Conservation (phyloP, 2,888 invertebrate species). For the Syrphus vitripennis region DNA sequence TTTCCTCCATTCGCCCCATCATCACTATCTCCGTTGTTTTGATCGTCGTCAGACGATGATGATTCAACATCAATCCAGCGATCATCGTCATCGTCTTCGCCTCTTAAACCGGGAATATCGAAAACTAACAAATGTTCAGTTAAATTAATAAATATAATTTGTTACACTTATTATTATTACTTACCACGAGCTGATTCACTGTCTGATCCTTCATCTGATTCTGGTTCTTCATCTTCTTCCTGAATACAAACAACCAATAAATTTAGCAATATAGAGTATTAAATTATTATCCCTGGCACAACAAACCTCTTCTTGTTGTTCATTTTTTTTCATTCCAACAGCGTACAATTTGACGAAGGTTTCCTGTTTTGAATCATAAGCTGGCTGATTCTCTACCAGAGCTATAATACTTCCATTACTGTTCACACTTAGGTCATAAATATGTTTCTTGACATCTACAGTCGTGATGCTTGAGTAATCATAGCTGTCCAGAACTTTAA, state of each 20-base stretch:
- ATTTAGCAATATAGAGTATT: neutral
- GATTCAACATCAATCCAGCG: constrained; percentile 72
- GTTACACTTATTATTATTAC: neutral
- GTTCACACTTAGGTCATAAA: constrained; percentile 92
- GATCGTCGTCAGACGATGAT: constrained; percentile 63
- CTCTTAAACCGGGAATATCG: constrained; percentile 1
- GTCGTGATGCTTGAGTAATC: constrained; percentile 98
- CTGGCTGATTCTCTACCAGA: constrained; percentile 93
- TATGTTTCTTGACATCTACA: constrained; percentile 94
- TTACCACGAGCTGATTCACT: constrained; percentile 78
- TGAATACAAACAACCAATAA: constrained; percentile 77
- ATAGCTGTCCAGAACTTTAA: constrained; percentile 95
- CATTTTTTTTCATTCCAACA: constrained; percentile 92
- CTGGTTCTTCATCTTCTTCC: constrained; percentile 86
- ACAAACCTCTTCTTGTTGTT: constrained; percentile 92
- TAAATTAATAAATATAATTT: neutral
- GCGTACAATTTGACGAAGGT: constrained; percentile 95
- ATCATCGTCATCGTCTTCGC: constrained; percentile 73
- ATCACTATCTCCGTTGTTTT: constrained; percentile 62
- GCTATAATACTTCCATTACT: constrained; percentile 93
- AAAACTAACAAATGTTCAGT: neutral
- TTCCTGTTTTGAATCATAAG: constrained; percentile 92
- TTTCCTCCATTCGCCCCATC: constrained; percentile 61
- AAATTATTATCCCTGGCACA: neutral
- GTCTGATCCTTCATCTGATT: constrained; percentile 83